phyloP scores from a whole-genome alignment of 2,113 vertebrate species.

The Cephalopterus ornatus region DNA sequence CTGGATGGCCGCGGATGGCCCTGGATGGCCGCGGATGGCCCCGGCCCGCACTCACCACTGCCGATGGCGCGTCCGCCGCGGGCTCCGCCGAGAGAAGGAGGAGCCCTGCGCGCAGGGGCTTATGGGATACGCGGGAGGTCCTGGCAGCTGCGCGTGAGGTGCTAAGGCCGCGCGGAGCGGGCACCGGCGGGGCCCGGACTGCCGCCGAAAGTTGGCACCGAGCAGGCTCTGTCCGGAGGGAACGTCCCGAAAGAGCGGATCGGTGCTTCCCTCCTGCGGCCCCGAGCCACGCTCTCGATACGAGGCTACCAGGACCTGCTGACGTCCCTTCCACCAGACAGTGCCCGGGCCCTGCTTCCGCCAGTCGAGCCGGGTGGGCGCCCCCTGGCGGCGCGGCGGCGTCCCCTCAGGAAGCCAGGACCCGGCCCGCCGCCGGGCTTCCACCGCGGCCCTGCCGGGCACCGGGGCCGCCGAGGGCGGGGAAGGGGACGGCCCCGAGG shows the following conservation, averaged over 20 bases:
- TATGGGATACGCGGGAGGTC: not conserved
- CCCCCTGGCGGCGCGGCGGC: not conserved
- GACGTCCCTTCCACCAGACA: not conserved
- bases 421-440: too few relatives aligned
- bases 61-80: not conserved
- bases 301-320: not conserved
- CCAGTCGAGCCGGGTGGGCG: not conserved
- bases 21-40: not conserved
- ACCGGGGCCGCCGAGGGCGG: too few relatives aligned
- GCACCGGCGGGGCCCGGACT: too few relatives aligned
- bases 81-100: not conserved
- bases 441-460: too few relatives aligned
- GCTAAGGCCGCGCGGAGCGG: too few relatives aligned
- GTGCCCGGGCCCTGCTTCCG: not conserved
- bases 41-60: not conserved
- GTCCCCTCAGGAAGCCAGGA: too few relatives aligned
- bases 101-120: accelerated
- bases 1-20: not conserved
- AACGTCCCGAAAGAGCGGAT: not conserved
- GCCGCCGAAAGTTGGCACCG: too few relatives aligned
- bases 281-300: not conserved
- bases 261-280: not conserved
- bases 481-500: too few relatives aligned
- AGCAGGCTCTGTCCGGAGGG: too few relatives aligned
- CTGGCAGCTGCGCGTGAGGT: not conserved